Percentiles rank a stretch among this genome's conserved stretches.
phyloP scores from a whole-genome alignment of 2,888 invertebrate genomes.

The Nudaria mundana region DNA sequence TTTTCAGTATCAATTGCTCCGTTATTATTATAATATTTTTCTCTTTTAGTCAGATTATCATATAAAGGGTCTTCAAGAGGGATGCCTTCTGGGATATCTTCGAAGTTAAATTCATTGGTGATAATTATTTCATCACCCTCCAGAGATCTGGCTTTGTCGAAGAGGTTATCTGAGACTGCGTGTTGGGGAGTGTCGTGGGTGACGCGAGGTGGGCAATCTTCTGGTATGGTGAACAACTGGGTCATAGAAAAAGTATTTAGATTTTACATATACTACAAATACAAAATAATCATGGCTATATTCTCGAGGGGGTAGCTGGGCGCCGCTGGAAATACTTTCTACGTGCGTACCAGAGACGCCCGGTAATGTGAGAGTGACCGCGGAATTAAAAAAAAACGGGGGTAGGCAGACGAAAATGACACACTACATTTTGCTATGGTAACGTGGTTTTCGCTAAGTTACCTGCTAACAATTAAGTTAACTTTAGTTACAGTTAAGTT shows the following conservation, averaged over 20 bases:
- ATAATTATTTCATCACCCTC: slow-evolving; percentile 59
- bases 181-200: slow-evolving; percentile 49
- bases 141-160: slow-evolving; percentile 54
- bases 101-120: slow-evolving; percentile 58
- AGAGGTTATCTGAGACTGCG: slow-evolving; percentile 56
- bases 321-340: too few species aligned
- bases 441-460: too few species aligned
- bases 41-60: slow-evolving; percentile 49
- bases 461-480: too few species aligned
- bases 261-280: too few species aligned
- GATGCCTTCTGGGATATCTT: slow-evolving; percentile 67
- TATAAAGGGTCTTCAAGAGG: slow-evolving; percentile 67
- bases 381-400: too few species aligned
- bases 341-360: too few species aligned
- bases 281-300: too few species aligned
- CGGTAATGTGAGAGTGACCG: too few species aligned
- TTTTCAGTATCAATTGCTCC: slow-evolving; percentile 12
- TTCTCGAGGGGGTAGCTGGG: too few species aligned
- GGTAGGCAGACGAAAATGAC: too few species aligned
- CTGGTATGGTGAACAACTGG: slow-evolving; percentile 70
- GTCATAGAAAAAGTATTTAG: slow-evolving; percentile 9
- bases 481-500: too few species aligned
- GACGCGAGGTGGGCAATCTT: slow-evolving; percentile 64
- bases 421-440: too few species aligned
- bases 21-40: slow-evolving; percentile 12